Evolutionary conservation across 2,797 vertebrate species (phyloP), one percentile per base, ranked within the genome.

Genomic region (Pangasius macronema): DNA sequence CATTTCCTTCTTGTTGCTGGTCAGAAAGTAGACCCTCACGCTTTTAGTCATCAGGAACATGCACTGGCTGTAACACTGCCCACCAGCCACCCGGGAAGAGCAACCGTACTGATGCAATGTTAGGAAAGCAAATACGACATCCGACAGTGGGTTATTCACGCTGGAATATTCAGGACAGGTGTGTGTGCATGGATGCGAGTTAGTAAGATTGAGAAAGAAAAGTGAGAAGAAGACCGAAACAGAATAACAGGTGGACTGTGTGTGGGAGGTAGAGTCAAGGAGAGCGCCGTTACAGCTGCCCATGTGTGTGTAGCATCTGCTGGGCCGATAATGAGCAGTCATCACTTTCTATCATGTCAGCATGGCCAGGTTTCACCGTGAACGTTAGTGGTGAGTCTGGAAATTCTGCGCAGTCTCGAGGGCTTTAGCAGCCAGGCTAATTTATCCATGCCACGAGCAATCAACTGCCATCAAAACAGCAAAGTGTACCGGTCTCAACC

Each of bases 251-350:
- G 73, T 88, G 85, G 85, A 75, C n/a, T 5, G 5, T 83, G 79
- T 16, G 65, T 46, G 63, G 79, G 57, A 85, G 85, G 53, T 46
- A 87, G 36, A 86, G 67, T 30, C 46, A 57, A 72, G 33, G 39
- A 84, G 36, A 51, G 24, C 11, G 46, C 65, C n/a, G 68, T 82
- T 27, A 84, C 81, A 86, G 51, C 39, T 42, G 70, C 59, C 80
- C 73, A 57, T 80, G 83, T 84, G 85, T 76, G 67, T 42, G 30
- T 11, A 81, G 57, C 79, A 88, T 84, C 85, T 88, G 87, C 82
- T 79, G 83, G 70, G 72, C 59, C 20, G 70, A 82, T 89, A 88
- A 89, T 87, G 79, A 88, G 83, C 49, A 87, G 49, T 87, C 55
- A 85, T 80, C 70, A 76, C 22, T 70, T 53, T 82, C 73, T 79